Evolutionary conservation across 2,888 invertebrate genomes (phyloP).

Genomic region (Limnephilus lunatus): DNA sequence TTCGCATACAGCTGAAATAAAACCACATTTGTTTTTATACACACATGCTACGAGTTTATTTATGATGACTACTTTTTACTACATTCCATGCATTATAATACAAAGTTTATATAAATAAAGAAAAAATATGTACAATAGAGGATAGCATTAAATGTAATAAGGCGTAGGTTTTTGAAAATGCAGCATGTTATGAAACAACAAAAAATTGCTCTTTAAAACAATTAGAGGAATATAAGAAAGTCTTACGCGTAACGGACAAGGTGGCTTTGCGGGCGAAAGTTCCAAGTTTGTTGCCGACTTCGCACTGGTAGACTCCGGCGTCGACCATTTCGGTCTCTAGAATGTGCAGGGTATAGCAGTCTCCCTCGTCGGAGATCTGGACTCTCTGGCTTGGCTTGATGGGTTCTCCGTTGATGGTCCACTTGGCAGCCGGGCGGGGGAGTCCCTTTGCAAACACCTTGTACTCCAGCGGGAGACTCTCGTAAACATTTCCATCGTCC

Average conservation of each 20-base stretch:
- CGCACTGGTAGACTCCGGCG: slow-evolving; percentile 89
- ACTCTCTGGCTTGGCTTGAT: slow-evolving; percentile 81
- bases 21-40: neutral
- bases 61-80: neutral
- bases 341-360: slow-evolving; percentile 85
- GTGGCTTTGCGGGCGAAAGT: slow-evolving; percentile 85
- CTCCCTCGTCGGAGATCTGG: slow-evolving; percentile 81
- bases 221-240: slow-evolving; percentile 29
- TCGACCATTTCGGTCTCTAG: slow-evolving; percentile 83
- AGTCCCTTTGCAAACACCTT: slow-evolving; percentile 86
- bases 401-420: slow-evolving; percentile 87
- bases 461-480: slow-evolving; percentile 89
- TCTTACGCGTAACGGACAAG: slow-evolving; percentile 85
- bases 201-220: slow-evolving; percentile 40
- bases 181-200: slow-evolving; percentile 47
- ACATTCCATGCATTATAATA: slow-evolving; percentile 7
- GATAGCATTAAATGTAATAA: slow-evolving; percentile 37
- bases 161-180: slow-evolving; percentile 46
- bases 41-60: neutral
- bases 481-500: slow-evolving; percentile 85
- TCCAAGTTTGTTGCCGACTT: slow-evolving; percentile 89
- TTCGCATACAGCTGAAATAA: slow-evolving; percentile 82
- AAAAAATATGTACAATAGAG: slow-evolving; percentile 38
- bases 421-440: slow-evolving; percentile 87
- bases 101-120: slow-evolving; percentile 29